phyloP scores from a whole-genome alignment of 2,797 vertebrate species.

The Protosalanx chinensis region DNA sequence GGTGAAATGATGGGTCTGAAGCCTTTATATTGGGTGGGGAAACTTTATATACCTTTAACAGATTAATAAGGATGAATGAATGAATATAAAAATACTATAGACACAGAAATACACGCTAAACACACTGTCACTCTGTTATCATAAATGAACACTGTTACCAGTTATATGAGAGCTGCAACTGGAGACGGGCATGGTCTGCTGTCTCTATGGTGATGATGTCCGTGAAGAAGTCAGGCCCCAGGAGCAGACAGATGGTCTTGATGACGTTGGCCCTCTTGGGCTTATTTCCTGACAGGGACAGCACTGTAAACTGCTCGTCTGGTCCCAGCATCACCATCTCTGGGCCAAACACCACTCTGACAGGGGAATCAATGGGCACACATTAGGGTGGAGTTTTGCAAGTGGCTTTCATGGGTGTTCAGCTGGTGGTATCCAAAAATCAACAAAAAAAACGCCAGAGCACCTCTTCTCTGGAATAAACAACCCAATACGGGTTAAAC shows the following conservation, averaged over 20 bases:
- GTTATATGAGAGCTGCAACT: slow-evolving; percentile 91
- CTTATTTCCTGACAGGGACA: slow-evolving; percentile 85
- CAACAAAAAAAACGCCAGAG: too few species aligned
- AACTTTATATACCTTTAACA: too few species aligned
- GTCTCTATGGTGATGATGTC: slow-evolving; percentile 91
- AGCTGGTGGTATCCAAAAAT: too few species aligned
- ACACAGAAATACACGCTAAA: not conserved
- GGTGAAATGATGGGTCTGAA: too few species aligned
- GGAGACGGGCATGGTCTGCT: slow-evolving; percentile 86
- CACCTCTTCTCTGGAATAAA: too few species aligned
- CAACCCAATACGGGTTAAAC: too few species aligned
- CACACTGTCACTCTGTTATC: not conserved
- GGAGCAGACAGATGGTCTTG: slow-evolving; percentile 83
- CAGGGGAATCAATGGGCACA: too few species aligned
- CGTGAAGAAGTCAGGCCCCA: slow-evolving; percentile 89
- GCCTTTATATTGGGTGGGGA: too few species aligned
- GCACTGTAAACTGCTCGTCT: slow-evolving; percentile 87
- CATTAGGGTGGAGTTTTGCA: too few species aligned
- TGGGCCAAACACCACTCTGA: slow-evolving; percentile 87
- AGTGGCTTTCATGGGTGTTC: too few species aligned
- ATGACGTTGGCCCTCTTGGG: slow-evolving; percentile 84
- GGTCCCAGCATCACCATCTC: slow-evolving; percentile 88
- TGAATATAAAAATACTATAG: slow-evolving; percentile 1
- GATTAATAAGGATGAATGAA: too few species aligned
- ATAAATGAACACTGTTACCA: slow-evolving; percentile 68